Conservation (phyloP, 92 coral and sea anemone species). For the Scolanthus callimorphus region DNA sequence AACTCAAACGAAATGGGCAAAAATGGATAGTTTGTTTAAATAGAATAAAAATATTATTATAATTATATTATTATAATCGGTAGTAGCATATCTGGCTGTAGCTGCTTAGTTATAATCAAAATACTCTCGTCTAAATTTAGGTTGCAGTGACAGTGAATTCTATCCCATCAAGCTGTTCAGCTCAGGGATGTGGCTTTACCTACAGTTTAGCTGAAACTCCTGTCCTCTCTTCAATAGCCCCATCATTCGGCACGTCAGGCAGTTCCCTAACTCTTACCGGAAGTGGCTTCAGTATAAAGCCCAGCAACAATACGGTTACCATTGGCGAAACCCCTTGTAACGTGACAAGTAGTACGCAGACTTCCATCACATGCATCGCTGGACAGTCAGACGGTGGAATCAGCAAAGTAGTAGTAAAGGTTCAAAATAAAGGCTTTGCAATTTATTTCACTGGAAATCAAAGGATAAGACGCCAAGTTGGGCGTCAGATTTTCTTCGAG, state of each 20-base stretch:
- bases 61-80: too few species aligned
- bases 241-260: constrained; percentile 48
- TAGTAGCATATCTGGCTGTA: too few species aligned
- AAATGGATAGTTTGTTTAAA: too few species aligned
- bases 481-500: constrained; percentile 14
- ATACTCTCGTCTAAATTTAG: too few species aligned
- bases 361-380: constrained; percentile 40
- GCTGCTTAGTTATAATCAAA: too few species aligned
- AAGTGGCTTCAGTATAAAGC: constrained; percentile 53
- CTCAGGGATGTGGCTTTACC: constrained; percentile 54
- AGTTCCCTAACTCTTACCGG: constrained; percentile 56
- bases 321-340: constrained; percentile 56
- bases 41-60: too few species aligned
- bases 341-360: constrained; percentile 45
- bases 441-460: constrained; percentile 1
- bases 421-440: constrained; percentile 50
- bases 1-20: too few species aligned
- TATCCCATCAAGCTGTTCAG: constrained; percentile 72
- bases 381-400: constrained; percentile 54
- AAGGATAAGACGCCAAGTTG: neutral
- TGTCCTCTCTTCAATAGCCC: constrained; percentile 35
- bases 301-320: constrained; percentile 47
- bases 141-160: constrained; percentile 58
- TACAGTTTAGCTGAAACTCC: constrained; percentile 49
- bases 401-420: constrained; percentile 29